A percentile compares a stretch with the other conserved stretches of the same genome.
These are phyloP conservation scores for Microplitis manilae DNA, from an alignment of 2,888 invertebrate genomes.

Conservation along the genomic window DNA sequence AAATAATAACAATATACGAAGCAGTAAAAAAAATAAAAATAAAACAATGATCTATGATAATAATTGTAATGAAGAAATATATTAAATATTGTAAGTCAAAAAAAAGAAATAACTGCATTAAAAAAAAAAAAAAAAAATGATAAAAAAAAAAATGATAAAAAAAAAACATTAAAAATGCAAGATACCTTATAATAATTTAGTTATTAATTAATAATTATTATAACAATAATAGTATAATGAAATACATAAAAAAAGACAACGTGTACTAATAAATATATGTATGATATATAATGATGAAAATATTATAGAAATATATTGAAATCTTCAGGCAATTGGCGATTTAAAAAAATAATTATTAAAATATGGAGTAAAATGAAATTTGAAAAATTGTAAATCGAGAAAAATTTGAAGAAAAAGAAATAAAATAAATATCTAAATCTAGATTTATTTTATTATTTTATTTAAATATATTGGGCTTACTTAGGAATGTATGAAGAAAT, in stretches of 20 bases:
- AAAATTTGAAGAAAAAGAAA: constrained; percentile 17
- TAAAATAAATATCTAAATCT: not conserved
- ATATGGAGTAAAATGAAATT: not conserved
- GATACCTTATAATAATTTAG: not conserved
- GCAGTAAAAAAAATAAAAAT: not conserved
- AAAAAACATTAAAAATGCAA: not conserved
- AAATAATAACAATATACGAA: not conserved
- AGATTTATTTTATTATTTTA: not conserved
- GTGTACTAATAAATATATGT: constrained; percentile 1
- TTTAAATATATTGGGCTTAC: too few species aligned
- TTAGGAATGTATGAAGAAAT: too few species aligned
- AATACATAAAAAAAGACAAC: not conserved
- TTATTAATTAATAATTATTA: not conserved
- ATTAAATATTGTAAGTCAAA: not conserved
- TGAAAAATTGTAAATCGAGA: not conserved
- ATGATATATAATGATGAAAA: not conserved
- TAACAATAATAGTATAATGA: not conserved
- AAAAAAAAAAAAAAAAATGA: not conserved
- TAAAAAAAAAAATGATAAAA: not conserved
- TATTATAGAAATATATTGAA: not conserved
- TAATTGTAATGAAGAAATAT: not conserved
- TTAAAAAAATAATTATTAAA: not conserved
- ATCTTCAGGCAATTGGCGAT: not conserved
- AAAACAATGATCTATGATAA: constrained; percentile 1
- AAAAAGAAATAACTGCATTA: not conserved